Conservation (phyloP, 2,888 invertebrate species). For the Himalopsyche japonica region DNA sequence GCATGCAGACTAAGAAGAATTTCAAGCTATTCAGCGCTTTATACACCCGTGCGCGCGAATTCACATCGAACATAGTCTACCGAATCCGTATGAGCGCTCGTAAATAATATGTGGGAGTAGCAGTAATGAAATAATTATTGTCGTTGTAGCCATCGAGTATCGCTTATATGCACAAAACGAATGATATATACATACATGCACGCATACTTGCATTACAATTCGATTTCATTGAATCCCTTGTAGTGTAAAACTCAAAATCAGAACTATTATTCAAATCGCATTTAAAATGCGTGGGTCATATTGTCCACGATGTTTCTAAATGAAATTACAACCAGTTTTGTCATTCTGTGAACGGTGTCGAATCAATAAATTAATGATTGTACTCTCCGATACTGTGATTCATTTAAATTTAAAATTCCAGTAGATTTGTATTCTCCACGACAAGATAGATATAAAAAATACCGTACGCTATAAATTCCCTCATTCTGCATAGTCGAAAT, state of each 20-base stretch:
- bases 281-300: neutral
- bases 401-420: no score
- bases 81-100: neutral
- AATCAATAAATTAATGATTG: neutral
- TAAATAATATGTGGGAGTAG: neutral
- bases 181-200: neutral
- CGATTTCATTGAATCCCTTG: neutral
- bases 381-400: no score
- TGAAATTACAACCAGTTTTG: neutral
- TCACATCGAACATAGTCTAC: neutral
- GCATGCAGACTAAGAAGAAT: no score
- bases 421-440: no score
- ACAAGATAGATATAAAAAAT: no score
- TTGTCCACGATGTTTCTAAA: neutral
- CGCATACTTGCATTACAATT: neutral
- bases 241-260: neutral
- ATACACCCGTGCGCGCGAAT: neutral
- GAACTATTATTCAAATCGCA: neutral
- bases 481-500: no score
- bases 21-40: no score
- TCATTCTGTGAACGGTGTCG: neutral
- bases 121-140: neutral
- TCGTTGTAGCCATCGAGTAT: neutral
- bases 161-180: neutral
- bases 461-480: no score